A percentile compares a stretch with the other conserved stretches of the same genome.
Conservation (phyloP, 2,888 invertebrate species). For the Dorcus parallelipipedus region DNA sequence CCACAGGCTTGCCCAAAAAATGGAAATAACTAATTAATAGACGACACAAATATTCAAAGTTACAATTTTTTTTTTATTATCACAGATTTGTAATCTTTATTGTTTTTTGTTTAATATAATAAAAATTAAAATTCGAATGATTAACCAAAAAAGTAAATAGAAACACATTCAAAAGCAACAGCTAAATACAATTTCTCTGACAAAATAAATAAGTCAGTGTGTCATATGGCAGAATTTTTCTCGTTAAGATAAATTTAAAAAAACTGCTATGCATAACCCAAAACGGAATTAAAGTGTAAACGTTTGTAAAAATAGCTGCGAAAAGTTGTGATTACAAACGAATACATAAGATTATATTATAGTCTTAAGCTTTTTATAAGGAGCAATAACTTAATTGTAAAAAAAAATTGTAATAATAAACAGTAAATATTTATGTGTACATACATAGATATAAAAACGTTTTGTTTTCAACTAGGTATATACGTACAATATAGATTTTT, state of each 20-base stretch:
- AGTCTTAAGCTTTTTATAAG: background rate
- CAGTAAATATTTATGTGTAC: background rate
- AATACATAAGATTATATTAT: background rate
- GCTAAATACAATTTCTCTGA: too few species aligned
- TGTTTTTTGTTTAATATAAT: too few species aligned
- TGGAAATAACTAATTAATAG: too few species aligned
- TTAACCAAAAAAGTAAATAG: too few species aligned
- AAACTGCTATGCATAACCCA: slow-evolving; percentile 38
- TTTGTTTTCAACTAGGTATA: background rate
- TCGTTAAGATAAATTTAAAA: slow-evolving; percentile 1
- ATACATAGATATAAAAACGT: background rate
- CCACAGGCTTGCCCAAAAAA: too few species aligned
- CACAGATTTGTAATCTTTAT: too few species aligned
- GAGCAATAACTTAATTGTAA: background rate
- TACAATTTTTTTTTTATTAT: too few species aligned
- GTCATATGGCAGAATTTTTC: too few species aligned
- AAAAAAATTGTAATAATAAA: background rate
- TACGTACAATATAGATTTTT: background rate
- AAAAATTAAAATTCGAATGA: too few species aligned
- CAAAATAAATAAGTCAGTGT: too few species aligned
- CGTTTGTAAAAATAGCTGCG: background rate
- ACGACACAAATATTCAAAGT: too few species aligned
- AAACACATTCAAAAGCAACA: too few species aligned
- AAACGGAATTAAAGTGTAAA: slow-evolving; percentile 34
- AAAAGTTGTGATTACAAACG: slow-evolving; percentile 3